A percentile compares a stretch with the other conserved stretches of the same genome.
Conservation (phyloP, 2,797 vertebrate species). For the Furcifer pardalis region DNA sequence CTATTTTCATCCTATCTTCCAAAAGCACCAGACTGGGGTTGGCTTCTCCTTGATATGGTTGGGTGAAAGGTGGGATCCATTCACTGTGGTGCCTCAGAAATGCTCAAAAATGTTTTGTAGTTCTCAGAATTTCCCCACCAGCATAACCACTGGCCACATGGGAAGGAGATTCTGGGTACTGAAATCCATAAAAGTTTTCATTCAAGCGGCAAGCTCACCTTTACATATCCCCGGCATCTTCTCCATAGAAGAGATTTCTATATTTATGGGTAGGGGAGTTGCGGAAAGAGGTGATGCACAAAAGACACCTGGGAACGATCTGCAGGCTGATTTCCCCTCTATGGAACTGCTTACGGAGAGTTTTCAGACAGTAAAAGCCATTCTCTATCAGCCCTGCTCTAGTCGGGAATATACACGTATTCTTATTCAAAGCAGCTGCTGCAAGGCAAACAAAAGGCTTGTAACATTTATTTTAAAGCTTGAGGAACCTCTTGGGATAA, state of each 20-base stretch:
- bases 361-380: not conserved
- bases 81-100: too few relatives aligned
- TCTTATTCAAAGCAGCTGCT: constrained; percentile 63
- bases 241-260: not conserved
- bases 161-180: too few relatives aligned
- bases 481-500: constrained; percentile 65
- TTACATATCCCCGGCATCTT: not conserved
- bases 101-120: not conserved
- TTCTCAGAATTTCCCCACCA: too few relatives aligned
- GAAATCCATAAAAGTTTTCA: too few relatives aligned
- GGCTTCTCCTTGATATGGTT: not conserved
- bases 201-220: not conserved
- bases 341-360: not conserved
- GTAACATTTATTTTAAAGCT: constrained; percentile 65
- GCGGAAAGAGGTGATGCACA: not conserved
- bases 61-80: not conserved
- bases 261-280: not conserved
- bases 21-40: not conserved
- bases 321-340: not conserved
- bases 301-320: not conserved
- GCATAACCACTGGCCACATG: too few relatives aligned
- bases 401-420: not conserved
- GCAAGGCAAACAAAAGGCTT: constrained; percentile 58
- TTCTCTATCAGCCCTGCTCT: not conserved
- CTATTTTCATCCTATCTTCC: not conserved